Percentiles rank a stretch among this genome's conserved stretches.
phyloP scores from a whole-genome alignment of 2,113 vertebrate genomes.

The Chionomys nivalis region DNA sequence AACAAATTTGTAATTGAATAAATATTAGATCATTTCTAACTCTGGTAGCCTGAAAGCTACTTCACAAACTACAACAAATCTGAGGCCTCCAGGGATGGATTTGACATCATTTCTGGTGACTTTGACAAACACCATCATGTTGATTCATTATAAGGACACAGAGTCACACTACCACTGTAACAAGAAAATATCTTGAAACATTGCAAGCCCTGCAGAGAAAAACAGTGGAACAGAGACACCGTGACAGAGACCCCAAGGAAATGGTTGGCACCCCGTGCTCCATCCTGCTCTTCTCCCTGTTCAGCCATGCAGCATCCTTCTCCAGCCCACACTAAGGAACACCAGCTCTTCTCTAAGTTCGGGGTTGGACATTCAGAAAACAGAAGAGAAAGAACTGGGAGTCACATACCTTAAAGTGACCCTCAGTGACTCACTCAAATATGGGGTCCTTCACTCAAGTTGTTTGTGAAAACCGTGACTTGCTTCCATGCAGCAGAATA shows the following conservation, averaged over 20 bases:
- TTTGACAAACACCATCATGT: background rate
- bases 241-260: background rate
- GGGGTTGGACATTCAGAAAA: background rate
- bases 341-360: background rate
- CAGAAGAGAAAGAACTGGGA: background rate
- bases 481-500: background rate
- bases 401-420: background rate
- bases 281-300: background rate
- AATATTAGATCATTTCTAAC: background rate
- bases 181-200: background rate
- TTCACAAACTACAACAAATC: background rate
- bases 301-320: background rate
- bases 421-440: background rate
- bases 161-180: background rate
- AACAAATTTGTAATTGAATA: background rate
- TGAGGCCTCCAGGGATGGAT: background rate
- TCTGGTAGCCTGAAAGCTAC: background rate
- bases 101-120: background rate
- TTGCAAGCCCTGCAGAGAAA: background rate
- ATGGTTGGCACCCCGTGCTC: background rate
- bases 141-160: background rate
- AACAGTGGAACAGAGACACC: background rate
- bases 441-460: background rate
- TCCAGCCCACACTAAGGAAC: background rate
- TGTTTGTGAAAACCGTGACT: background rate